A percentile compares a stretch with the other conserved stretches of the same genome.
Conservation (phyloP, 2,888 invertebrate genomes). For the Lobophora halterata region DNA sequence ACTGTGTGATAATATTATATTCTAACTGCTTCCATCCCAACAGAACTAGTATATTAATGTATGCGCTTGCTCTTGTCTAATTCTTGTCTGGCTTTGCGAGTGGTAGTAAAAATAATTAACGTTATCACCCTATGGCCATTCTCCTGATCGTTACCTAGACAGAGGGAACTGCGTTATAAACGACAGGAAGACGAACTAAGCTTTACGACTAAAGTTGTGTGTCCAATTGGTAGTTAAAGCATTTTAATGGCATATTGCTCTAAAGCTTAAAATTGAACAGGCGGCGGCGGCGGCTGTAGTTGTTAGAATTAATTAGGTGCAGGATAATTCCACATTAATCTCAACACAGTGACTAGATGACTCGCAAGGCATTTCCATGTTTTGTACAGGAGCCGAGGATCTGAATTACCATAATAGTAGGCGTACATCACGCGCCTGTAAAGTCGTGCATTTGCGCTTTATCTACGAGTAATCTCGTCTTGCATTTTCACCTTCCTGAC, state of each 20-base stretch:
- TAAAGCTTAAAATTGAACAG: conserved; percentile 59
- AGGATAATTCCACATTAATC: conserved; percentile 67
- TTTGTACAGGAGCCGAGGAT: conserved; percentile 46
- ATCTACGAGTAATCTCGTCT: background rate
- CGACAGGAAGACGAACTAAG: conserved; percentile 56
- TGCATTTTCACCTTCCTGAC: background rate
- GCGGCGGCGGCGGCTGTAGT: conserved; percentile 47
- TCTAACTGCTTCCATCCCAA: too few relatives aligned
- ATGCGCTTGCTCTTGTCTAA: background rate
- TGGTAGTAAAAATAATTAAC: conserved; percentile 37
- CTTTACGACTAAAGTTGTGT: conserved; percentile 65
- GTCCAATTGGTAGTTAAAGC: conserved; percentile 61
- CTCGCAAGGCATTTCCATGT: conserved; percentile 53
- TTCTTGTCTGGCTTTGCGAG: conserved; percentile 9
- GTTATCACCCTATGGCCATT: conserved; percentile 26
- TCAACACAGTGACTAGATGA: conserved; percentile 49
- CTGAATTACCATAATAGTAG: conserved; percentile 53
- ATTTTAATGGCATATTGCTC: conserved; percentile 65
- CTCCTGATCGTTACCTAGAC: conserved; percentile 40
- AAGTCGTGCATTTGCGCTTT: conserved; percentile 4
- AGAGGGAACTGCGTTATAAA: conserved; percentile 56
- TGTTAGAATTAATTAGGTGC: conserved; percentile 60
- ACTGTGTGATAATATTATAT: too few relatives aligned
- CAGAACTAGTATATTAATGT: too few relatives aligned
- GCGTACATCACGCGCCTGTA: conserved; percentile 26